These are phyloP conservation scores for Turritopsis dohrnii DNA, from an alignment of 30 jellyfish, hydroid and myxozoan species.

Conservation along the genomic window DNA sequence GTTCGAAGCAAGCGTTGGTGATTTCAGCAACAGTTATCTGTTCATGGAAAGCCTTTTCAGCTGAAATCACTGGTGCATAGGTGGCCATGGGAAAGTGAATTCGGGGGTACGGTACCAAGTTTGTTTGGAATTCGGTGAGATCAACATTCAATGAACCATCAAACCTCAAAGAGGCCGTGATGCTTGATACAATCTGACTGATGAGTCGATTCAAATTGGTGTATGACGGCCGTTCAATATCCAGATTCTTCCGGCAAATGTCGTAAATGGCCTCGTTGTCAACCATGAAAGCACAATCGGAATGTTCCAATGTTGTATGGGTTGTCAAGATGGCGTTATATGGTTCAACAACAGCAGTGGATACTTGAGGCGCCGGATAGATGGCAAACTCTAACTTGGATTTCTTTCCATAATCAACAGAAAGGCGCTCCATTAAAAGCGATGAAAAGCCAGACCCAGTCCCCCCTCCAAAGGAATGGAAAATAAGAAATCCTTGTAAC, in stretches of 20 bases:
- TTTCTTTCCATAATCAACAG: slow-evolving; percentile 33
- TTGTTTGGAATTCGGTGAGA: slow-evolving; percentile 32
- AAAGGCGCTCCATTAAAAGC: slow-evolving; percentile 27
- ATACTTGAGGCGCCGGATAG: slow-evolving; percentile 35
- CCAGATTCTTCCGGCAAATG: slow-evolving; percentile 12
- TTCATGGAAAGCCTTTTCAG: slow-evolving; percentile 28
- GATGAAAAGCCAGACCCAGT: slow-evolving; percentile 36
- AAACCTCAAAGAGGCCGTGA: slow-evolving; percentile 29
- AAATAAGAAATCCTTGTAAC: slow-evolving; percentile 26
- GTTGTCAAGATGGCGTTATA: slow-evolving; percentile 25
- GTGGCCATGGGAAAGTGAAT: slow-evolving; percentile 29
- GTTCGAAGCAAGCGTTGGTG: slow-evolving; percentile 38
- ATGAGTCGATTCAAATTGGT: slow-evolving; percentile 24
- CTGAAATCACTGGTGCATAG: slow-evolving; percentile 23
- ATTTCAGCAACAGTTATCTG: slow-evolving; percentile 31
- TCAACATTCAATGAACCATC: slow-evolving; percentile 31
- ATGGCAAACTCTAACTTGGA: slow-evolving; percentile 25
- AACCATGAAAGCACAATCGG: slow-evolving; percentile 31
- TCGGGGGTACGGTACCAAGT: slow-evolving; percentile 42
- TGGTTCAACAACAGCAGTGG: slow-evolving; percentile 38
- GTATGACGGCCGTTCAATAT: slow-evolving; percentile 31
- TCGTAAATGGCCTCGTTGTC: slow-evolving; percentile 30
- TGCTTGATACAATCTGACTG: slow-evolving; percentile 21
- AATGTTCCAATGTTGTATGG: slow-evolving; percentile 30
- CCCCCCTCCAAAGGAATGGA: slow-evolving; percentile 30